Evolutionary conservation across 2,797 vertebrate species (phyloP), one percentile per base, ranked within the genome.

Genomic region (Notolepis coatsorum): DNA sequence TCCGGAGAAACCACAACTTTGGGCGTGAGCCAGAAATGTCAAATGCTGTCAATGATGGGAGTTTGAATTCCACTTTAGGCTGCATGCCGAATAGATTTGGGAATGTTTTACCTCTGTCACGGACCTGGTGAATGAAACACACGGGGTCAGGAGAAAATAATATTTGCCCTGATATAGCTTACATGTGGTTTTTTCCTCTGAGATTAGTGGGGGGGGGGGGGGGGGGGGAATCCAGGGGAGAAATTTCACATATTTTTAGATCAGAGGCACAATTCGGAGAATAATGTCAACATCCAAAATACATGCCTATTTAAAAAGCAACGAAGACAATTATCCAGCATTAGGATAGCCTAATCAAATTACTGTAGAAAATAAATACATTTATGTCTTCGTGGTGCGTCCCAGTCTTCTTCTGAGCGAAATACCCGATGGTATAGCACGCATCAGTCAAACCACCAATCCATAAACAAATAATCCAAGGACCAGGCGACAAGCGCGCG

Each of bases 71-170:
- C 65, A 83, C 70, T 85, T 79, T 23, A 66, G 65, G 56, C 65
- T 50, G 28, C 31, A 65, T 41, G 65, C 68, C 72, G 49, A 23
- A 80, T 71, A 73, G 65, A 80, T 82, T 80, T 81, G 57, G 73
- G 65, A 63, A 72, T 65, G 66, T 31, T 31, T 18, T 69, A 51
- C 60, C 77, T 54, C 68, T 66, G 60, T 88, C 77, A 82, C 77
- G 81, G n/a, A n/a, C n/a, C n/a, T n/a, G n/a, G 83, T 85, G 75
- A 70, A 70, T 69, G 71, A 80, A n/a, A 57, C 67, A 71, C 73
- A 71, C 73, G 61, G 74, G 56, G 55, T 41, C 51, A 33, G 15
- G 3, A 62, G 30, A 21, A 4, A 61, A 64, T 77, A 64, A 63
- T 42, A 27, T 53, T 41, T 51, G 17, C 64, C n/a, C 25, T 21